phyloP scores from a whole-genome alignment of 2,797 vertebrate genomes.

The Callimico goeldii region DNA sequence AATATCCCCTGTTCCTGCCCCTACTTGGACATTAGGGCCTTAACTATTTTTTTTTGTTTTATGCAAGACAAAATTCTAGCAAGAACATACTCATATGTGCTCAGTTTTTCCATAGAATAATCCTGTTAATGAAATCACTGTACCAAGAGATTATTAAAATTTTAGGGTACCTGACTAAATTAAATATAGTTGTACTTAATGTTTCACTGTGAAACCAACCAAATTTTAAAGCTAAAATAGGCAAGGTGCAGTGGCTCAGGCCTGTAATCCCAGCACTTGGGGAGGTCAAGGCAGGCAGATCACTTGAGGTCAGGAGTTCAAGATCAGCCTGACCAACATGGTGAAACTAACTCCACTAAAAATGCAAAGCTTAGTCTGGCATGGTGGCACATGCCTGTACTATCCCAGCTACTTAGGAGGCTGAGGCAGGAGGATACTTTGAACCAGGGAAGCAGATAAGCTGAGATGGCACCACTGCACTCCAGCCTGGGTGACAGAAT shows the following conservation, averaged over 20 bases:
- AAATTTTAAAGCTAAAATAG: slow-evolving; percentile 25
- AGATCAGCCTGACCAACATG: not conserved
- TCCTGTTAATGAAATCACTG: not conserved
- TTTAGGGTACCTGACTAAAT: not conserved
- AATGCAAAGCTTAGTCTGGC: not conserved
- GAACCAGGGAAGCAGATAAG: not conserved
- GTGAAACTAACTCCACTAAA: not conserved
- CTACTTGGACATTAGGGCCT: not conserved
- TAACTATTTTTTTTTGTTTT: not conserved
- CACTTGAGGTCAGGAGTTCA: not conserved
- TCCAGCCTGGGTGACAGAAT: not conserved
- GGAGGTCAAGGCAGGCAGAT: not conserved
- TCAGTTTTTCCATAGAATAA: not conserved
- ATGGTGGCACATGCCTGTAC: not conserved
- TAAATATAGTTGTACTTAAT: not conserved
- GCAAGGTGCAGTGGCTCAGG: not conserved
- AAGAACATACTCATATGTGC: not conserved
- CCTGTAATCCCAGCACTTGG: not conserved
- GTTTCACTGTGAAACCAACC: not conserved
- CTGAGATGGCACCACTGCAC: not conserved
- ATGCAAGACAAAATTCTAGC: not conserved
- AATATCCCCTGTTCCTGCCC: not conserved
- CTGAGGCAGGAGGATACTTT: not conserved
- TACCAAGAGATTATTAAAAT: slow-evolving; percentile 5
- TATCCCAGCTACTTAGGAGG: not conserved